Conservation (phyloP, 92 coral and sea anemone species). For the Micromussa lordhowensis region DNA sequence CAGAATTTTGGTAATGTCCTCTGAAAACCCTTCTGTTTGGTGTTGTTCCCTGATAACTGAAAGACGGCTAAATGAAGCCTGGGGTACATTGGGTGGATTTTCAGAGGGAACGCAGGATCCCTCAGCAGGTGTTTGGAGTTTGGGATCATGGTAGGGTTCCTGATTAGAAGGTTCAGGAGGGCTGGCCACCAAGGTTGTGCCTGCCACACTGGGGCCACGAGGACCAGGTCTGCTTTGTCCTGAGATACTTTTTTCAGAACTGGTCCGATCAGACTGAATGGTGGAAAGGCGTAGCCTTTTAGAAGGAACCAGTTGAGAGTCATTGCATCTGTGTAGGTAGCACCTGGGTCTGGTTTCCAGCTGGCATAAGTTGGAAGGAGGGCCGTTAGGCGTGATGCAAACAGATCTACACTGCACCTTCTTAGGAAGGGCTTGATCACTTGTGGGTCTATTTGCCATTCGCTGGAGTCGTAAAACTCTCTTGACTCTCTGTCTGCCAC, state of each 20-base stretch:
- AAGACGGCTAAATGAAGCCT: constrained; percentile 46
- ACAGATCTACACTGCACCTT: too few species aligned
- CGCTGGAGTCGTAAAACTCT: too few species aligned
- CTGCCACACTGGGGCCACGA: too few species aligned
- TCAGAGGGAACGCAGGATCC: constrained; percentile 19
- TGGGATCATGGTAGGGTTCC: constrained; percentile 18
- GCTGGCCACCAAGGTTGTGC: too few species aligned
- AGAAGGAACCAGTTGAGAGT: too few species aligned
- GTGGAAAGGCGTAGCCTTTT: too few species aligned
- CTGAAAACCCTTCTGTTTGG: constrained; percentile 58
- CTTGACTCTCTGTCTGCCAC: too few species aligned
- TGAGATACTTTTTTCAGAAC: constrained; percentile 28
- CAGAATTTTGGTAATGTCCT: constrained; percentile 37
- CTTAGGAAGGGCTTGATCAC: too few species aligned
- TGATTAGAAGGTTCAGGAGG: constrained; percentile 24
- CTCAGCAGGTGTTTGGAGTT: background rate
- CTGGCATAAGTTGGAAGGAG: constrained; percentile 44
- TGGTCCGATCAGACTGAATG: constrained; percentile 19
- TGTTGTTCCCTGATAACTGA: constrained; percentile 50
- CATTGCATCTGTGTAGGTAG: constrained; percentile 33
- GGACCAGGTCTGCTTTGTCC: constrained; percentile 50
- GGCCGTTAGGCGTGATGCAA: constrained; percentile 44
- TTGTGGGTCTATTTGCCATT: too few species aligned
- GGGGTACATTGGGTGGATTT: constrained; percentile 50
- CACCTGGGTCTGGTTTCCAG: constrained; percentile 60